Base-by-base conservation (phyloP, 2,113 vertebrate species). In the Lontra canadensis region DNA sequence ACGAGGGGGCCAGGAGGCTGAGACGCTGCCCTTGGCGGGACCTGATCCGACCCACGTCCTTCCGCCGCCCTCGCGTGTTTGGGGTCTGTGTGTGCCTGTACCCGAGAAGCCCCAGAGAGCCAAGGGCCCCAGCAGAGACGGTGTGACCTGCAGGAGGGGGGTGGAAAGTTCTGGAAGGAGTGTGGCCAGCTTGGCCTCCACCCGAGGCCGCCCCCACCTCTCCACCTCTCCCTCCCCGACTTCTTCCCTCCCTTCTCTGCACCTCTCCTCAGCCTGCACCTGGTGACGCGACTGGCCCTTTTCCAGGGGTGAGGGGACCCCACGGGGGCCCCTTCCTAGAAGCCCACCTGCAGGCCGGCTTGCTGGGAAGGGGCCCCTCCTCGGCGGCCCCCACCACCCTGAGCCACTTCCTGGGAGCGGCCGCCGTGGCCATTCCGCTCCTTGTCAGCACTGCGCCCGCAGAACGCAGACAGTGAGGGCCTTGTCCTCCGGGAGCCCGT, bases 291-390 rank as follows among this genome's bases (percentile, higher is more conserved):
- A 7, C 23, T 97, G 98, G 96, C 96, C 80, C 88, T 10, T 39
- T 23, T 96, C 98, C 98, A 97, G 96, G 78, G 92, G 26, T 34
- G 95, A 76, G 44, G 93, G 97, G 89, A 25, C 23, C 95, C 13
- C 44, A 69, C 6, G 20, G 61, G 63, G 94, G 89, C 96, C 96
- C 84, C 96, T 97, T 97, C 96, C 97, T 96, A 96, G 97, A 97
- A 96, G 97, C 96, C 96, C 96, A 96, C 98, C 97, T 94, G 96
- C 94, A 94, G 94, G 81, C 81, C 25, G 4, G 78, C 80, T 55
- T 97, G 97, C 97, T 98, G 97, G 96, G 97, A 97, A 97, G 94
- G 92, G 97, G 95, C 90, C 86, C 71, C 90, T 55, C 44, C 84
- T 42, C 18, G 13, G 11, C 67, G 14, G 79, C 91, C 80, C 93